These are phyloP conservation scores for Theodoxus fluviatilis DNA, from an alignment of 2,888 invertebrate genomes.

Conservation along the genomic window DNA sequence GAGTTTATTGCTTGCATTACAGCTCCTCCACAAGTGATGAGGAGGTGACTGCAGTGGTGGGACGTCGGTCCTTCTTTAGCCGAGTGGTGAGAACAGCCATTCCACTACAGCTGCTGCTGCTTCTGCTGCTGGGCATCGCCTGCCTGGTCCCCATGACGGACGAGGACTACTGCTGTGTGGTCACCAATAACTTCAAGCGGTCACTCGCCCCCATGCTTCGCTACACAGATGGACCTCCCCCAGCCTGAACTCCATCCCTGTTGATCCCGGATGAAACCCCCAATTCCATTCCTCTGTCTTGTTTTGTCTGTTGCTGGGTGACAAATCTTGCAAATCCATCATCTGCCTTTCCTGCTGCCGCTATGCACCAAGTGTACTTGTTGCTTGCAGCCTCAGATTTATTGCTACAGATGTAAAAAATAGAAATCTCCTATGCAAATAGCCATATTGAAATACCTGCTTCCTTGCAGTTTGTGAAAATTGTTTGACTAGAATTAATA, in stretches of 20 bases:
- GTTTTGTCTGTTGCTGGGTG: too few species aligned
- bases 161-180: constrained; percentile 84
- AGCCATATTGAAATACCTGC: too few species aligned
- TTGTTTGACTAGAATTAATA: too few species aligned
- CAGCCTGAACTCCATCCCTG: constrained; percentile 71
- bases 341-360: too few species aligned
- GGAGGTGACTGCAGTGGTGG: too few species aligned
- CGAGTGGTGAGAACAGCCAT: constrained; percentile 90
- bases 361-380: too few species aligned
- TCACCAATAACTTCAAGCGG: constrained; percentile 82
- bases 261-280: not conserved
- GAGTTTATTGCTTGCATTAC: constrained; percentile 19
- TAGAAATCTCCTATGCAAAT: too few species aligned
- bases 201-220: constrained; percentile 87
- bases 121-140: constrained; percentile 90
- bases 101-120: constrained; percentile 92
- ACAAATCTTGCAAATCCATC: too few species aligned
- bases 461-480: too few species aligned
- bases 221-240: constrained; percentile 93
- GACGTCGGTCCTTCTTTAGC: constrained; percentile 75
- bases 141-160: constrained; percentile 85
- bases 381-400: too few species aligned
- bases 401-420: too few species aligned
- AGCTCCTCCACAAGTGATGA: too few species aligned
- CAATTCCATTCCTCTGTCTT: constrained; percentile 8